Conservation (phyloP, 2,888 invertebrate genomes). For the Heteromyza rotundicornis region DNA sequence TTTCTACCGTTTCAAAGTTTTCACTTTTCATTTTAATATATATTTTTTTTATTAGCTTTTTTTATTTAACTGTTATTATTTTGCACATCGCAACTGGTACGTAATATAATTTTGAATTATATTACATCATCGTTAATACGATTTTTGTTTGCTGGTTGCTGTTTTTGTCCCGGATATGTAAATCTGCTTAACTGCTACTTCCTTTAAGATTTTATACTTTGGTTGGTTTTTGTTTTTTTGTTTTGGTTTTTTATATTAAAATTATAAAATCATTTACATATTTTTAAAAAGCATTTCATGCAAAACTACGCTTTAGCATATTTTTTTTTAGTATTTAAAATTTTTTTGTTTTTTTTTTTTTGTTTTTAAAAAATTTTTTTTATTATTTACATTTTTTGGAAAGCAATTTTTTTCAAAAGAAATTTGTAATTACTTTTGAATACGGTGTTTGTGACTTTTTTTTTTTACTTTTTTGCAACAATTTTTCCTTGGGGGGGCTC, state of each 20-base stretch:
- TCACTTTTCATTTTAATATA: too few relatives aligned
- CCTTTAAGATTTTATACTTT: not conserved
- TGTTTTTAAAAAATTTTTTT: too few relatives aligned
- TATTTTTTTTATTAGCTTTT: too few relatives aligned
- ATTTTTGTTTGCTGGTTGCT: too few relatives aligned
- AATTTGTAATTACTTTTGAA: slow-evolving; percentile 1
- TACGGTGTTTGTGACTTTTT: not conserved
- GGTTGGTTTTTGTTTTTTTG: not conserved
- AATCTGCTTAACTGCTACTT: not conserved
- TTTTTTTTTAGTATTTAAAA: not conserved
- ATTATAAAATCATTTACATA: slow-evolving; percentile 18
- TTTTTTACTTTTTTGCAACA: not conserved
- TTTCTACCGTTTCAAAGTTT: not conserved
- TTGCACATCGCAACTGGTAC: not conserved
- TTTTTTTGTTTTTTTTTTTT: not conserved
- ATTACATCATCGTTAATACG: slow-evolving; percentile 2
- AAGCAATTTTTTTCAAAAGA: not conserved
- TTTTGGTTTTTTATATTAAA: not conserved
- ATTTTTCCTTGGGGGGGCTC: too few relatives aligned
- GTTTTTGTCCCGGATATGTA: slow-evolving; percentile 1
- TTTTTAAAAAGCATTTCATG: slow-evolving; percentile 43
- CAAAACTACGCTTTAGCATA: slow-evolving; percentile 26
- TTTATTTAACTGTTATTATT: too few relatives aligned
- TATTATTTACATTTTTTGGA: too few relatives aligned
- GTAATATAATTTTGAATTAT: not conserved